phyloP scores from a whole-genome alignment of 2,888 invertebrate genomes.

The Amiota minor region DNA sequence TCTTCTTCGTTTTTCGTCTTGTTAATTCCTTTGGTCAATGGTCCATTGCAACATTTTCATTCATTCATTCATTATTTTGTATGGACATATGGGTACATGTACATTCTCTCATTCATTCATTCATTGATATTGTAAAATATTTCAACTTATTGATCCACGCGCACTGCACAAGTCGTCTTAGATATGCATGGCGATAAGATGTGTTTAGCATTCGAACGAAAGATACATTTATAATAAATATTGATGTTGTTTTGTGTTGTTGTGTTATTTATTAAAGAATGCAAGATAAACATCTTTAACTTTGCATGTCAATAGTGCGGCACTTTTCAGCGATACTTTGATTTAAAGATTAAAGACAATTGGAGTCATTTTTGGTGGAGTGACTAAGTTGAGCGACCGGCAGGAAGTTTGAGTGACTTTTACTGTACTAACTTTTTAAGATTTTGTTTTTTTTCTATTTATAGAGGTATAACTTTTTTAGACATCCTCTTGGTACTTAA shows the following conservation, averaged over 20 bases:
- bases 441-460: too few relatives aligned
- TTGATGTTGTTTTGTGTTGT: slow-evolving; percentile 65
- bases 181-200: slow-evolving; percentile 24
- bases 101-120: neutral
- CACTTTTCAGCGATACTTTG: neutral
- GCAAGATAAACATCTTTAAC: slow-evolving; percentile 58
- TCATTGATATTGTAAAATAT: neutral
- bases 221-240: slow-evolving; percentile 55
- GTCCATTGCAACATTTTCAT: neutral
- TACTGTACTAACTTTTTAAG: too few relatives aligned
- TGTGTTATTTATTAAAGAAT: slow-evolving; percentile 59
- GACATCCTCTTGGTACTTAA: too few relatives aligned
- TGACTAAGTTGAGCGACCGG: too few relatives aligned
- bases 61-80: too few relatives aligned
- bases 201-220: neutral
- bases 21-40: neutral
- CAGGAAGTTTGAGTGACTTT: too few relatives aligned
- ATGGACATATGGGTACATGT: neutral
- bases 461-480: too few relatives aligned
- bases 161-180: slow-evolving; percentile 22
- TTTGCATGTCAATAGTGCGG: slow-evolving; percentile 22
- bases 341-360: neutral
- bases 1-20: neutral
- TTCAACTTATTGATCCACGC: slow-evolving; percentile 19
- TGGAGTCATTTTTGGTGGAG: too few relatives aligned